phyloP scores from a whole-genome alignment of 1,140 invertebrate species.

The Drosophila suzukii region DNA sequence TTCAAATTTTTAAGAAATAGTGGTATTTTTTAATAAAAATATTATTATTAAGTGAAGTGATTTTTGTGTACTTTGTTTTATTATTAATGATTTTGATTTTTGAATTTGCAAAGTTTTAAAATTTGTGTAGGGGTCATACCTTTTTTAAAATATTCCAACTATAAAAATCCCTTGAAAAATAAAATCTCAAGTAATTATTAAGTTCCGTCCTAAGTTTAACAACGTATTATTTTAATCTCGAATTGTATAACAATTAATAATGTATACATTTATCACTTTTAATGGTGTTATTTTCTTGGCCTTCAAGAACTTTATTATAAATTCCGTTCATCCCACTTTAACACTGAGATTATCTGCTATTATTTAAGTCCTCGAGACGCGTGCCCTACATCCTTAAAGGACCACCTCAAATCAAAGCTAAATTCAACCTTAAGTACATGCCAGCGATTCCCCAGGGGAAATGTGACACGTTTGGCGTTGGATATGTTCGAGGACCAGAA shows the following conservation, averaged over 20 bases:
- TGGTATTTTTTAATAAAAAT: too few relatives aligned
- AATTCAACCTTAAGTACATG: conserved; percentile 44
- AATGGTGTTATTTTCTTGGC: background rate
- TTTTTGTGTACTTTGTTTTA: too few relatives aligned
- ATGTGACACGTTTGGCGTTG: conserved; percentile 45
- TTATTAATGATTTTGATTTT: too few relatives aligned
- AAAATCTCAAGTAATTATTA: too few relatives aligned
- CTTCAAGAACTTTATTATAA: background rate
- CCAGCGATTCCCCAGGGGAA: conserved; percentile 31
- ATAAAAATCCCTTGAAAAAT: too few relatives aligned
- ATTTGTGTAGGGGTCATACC: too few relatives aligned
- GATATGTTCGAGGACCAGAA: background rate
- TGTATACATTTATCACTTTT: background rate
- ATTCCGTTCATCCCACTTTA: background rate
- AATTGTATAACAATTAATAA: background rate
- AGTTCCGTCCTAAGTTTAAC: too few relatives aligned
- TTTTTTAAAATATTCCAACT: too few relatives aligned
- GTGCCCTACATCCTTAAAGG: conserved; percentile 10
- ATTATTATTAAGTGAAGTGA: too few relatives aligned
- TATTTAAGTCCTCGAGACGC: background rate
- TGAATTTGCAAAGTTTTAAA: too few relatives aligned
- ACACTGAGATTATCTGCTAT: conserved; percentile 6
- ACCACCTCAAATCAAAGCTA: conserved; percentile 41
- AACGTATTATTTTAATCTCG: too few relatives aligned
- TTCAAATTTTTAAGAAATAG: too few relatives aligned